phyloP scores from a whole-genome alignment of 2,113 vertebrate genomes.

The Tyrannus savana region DNA sequence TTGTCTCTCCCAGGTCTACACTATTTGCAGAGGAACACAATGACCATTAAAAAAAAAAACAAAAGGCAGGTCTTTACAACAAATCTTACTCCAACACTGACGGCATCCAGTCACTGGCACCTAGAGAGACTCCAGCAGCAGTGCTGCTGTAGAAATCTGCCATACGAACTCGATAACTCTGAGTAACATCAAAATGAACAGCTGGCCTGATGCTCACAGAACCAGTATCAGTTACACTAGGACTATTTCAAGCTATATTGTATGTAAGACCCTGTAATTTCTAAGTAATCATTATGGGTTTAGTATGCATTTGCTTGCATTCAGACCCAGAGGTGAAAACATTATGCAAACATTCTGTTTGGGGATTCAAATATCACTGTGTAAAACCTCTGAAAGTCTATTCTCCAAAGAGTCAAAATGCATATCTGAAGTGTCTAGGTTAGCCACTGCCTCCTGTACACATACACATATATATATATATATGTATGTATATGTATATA shows the following conservation, averaged over 20 bases:
- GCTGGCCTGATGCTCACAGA: not conserved
- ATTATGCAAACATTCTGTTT: not conserved
- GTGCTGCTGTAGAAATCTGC: not conserved
- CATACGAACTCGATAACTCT: not conserved
- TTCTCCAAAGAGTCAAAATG: not conserved
- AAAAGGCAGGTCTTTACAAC: not conserved
- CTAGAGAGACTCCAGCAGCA: not conserved
- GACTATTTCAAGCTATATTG: not conserved
- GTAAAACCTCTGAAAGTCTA: not conserved
- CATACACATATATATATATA: too few relatives aligned
- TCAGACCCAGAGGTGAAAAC: not conserved
- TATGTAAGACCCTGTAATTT: not conserved
- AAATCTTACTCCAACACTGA: not conserved
- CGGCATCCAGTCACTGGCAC: not conserved
- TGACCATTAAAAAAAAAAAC: not conserved
- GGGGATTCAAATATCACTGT: not conserved
- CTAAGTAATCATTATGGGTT: rapidly evolving
- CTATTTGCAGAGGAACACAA: not conserved
- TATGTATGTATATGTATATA: not conserved
- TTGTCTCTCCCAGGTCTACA: not conserved
- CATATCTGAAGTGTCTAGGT: not conserved
- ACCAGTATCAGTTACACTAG: not conserved
- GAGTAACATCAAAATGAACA: not conserved
- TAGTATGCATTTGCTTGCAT: not conserved
- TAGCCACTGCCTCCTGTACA: not conserved